phyloP scores from a whole-genome alignment of 2,797 vertebrate species.

The Mionectes olivaceus region DNA sequence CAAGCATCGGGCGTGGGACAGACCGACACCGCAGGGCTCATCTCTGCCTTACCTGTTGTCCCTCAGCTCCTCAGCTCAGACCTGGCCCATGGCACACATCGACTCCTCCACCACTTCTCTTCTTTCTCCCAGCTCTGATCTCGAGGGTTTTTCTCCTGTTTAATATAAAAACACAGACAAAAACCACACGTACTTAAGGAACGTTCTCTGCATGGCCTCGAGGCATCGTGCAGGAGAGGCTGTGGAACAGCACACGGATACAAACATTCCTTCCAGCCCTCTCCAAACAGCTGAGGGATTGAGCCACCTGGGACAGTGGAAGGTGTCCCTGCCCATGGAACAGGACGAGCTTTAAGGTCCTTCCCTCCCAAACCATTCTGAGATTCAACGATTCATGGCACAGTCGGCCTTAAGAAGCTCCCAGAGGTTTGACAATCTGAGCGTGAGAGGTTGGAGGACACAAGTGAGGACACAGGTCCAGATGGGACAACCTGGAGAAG shows the following conservation, averaged over 20 bases:
- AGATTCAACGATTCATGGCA: neutral
- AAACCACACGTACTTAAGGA: neutral
- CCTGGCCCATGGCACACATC: neutral
- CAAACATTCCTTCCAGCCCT: neutral
- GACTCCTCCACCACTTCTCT: neutral
- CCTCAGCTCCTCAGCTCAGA: neutral
- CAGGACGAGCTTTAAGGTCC: fast-evolving
- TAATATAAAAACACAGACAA: neutral
- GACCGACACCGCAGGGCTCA: neutral
- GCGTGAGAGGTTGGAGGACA: neutral
- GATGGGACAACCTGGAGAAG: neutral
- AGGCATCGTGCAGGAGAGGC: neutral
- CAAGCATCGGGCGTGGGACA: neutral
- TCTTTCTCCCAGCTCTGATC: neutral
- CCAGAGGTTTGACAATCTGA: neutral
- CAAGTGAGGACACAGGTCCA: neutral
- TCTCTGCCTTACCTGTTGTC: neutral
- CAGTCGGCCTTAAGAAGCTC: neutral
- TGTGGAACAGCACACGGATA: neutral
- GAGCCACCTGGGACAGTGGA: neutral
- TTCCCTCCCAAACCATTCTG: neutral
- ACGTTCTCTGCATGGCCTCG: neutral
- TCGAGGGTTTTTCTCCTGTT: constrained; percentile 17
- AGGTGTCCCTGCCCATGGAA: neutral
- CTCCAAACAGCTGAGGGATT: neutral